Conservation (phyloP, 2,888 invertebrate species). For the Chaetogeoica ovagalla region DNA sequence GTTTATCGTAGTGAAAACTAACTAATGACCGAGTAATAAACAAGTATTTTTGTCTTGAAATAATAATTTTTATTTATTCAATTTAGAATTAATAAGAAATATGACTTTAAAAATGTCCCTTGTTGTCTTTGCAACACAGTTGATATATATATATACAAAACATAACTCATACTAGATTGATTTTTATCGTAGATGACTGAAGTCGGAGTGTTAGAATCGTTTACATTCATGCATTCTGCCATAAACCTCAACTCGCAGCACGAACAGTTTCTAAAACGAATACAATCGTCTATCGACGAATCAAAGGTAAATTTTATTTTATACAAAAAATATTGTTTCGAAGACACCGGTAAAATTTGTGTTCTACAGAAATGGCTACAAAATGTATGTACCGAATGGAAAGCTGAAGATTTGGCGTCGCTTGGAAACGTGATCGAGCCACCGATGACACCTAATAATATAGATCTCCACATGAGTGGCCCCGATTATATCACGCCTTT, state of each 20-base stretch:
- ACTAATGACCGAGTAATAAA: no score
- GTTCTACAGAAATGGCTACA: slow-evolving; percentile 43
- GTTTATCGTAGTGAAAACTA: no score
- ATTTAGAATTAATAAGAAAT: no score
- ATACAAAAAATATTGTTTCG: neutral
- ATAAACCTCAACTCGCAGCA: slow-evolving; percentile 49
- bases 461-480: slow-evolving; percentile 39
- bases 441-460: slow-evolving; percentile 45
- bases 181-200: slow-evolving; percentile 38
- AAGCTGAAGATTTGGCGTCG: slow-evolving; percentile 48
- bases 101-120: no score
- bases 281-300: slow-evolving; percentile 53
- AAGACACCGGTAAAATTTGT: neutral
- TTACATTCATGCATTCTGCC: slow-evolving; percentile 53
- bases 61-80: no score
- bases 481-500: slow-evolving; percentile 42
- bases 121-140: no score
- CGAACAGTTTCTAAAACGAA: slow-evolving; percentile 54
- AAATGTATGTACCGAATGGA: slow-evolving; percentile 49
- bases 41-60: no score
- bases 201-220: slow-evolving; percentile 54
- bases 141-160: neutral
- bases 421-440: slow-evolving; percentile 48
- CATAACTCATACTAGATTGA: neutral
- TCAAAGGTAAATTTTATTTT: slow-evolving; percentile 45